phyloP scores from a whole-genome alignment of 1,140 invertebrate species.

The Hesperophylax magnus region DNA sequence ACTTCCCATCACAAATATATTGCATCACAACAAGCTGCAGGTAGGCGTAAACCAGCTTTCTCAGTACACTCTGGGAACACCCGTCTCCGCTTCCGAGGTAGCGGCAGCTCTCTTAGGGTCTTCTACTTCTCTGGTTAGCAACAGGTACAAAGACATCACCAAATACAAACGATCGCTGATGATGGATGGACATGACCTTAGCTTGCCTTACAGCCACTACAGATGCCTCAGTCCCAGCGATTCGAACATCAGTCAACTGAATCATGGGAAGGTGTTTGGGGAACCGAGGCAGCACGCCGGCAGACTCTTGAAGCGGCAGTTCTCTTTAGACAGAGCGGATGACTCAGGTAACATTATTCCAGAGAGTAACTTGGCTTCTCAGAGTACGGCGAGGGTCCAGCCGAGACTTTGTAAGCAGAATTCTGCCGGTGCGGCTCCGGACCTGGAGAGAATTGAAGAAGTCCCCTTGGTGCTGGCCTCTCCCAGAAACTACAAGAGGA shows the following conservation, averaged over 20 bases:
- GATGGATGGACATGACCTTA: constrained; percentile 76
- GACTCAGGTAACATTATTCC: constrained; percentile 63
- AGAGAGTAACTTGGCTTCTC: constrained; percentile 59
- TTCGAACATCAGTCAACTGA: constrained; percentile 66
- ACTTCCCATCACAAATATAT: constrained; percentile 8
- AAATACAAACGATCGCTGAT: constrained; percentile 63
- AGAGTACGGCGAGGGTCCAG: constrained; percentile 57
- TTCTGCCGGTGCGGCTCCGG: constrained; percentile 78
- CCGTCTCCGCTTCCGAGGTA: constrained; percentile 70
- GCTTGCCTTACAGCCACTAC: constrained; percentile 80
- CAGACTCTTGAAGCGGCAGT: constrained; percentile 77
- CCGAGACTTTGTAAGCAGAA: constrained; percentile 78
- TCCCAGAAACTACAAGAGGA: constrained; percentile 52
- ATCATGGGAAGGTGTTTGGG: constrained; percentile 62
- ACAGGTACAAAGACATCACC: constrained; percentile 59
- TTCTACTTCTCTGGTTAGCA: constrained; percentile 65
- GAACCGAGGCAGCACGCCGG: constrained; percentile 62
- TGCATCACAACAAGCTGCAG: constrained; percentile 28
- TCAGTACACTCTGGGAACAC: constrained; percentile 64
- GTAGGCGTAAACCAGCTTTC: constrained; percentile 34
- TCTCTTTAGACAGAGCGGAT: constrained; percentile 79
- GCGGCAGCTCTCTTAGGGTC: constrained; percentile 71
- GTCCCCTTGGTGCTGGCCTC: constrained; percentile 65
- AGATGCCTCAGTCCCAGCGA: constrained; percentile 81
- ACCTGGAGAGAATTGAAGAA: constrained; percentile 81